Evolutionary conservation across 2,888 invertebrate species (phyloP), one percentile per base, ranked within the genome.

Genomic region (Rugalucina vietnamica): DNA sequence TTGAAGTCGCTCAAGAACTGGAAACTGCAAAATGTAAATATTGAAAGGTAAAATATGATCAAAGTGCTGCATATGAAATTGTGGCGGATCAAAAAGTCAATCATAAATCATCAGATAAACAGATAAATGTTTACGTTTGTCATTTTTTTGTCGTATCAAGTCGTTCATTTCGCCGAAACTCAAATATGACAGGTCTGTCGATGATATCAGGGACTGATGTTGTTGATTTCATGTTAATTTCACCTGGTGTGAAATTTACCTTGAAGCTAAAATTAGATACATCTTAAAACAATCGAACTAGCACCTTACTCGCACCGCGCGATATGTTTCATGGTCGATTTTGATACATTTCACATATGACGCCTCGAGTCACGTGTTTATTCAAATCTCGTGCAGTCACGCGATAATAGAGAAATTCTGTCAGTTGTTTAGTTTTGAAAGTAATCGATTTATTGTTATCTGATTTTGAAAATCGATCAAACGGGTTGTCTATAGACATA

Each of bases 191-290:
- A 84, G 69, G 60, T 75, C 70, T 37, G 27, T 21, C 21, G 86
- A 84, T 84, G 76, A 50, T 27, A 82, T 86, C 81, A 37, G 80
- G 81, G 76, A 82, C 73, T 75, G 81, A 85, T 85, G 82, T 82
- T 82, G 73, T 75, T 81, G 57, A 71, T 82, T 85, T 82, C 84
- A 82, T 82, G 73, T 75, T 81, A 49, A 71, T 82, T 85, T 82
- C 84, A 82, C 87, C 81, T 84, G 84, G 81, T 69, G 81, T 69
- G 69, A 76, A 82, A 71, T 43, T 39, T 69, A 36, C 82, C 84
- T 87, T 57, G 72, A 32, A 82, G 84, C 60, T 32, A 65, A 65
- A 65, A 18, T 65, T 60, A 27, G 29, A 60, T 10, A 29, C 5
- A 60, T 60, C 60, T 60, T 65, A 34, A 24, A 65, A 65, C 34